Evolutionary conservation across 2,797 vertebrate species (phyloP).

Genomic region (Knipowitschia caucasica): DNA sequence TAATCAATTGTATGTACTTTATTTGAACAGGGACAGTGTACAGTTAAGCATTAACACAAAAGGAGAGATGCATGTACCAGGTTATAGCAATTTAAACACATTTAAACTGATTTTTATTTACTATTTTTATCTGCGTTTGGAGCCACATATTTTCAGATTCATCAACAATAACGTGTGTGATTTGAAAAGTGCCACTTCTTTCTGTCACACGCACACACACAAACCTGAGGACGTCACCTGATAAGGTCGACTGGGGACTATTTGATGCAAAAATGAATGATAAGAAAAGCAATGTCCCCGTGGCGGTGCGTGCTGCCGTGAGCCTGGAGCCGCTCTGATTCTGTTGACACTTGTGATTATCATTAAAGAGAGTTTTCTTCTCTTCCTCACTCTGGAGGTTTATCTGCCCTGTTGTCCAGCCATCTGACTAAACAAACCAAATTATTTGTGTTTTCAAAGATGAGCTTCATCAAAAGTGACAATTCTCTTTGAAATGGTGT

Average conservation of each 20-base stretch:
- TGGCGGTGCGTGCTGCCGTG: neutral
- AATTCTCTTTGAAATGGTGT: constrained; percentile 7
- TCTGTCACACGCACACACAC: neutral
- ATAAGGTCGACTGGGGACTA: neutral
- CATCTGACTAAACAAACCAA: constrained; percentile 9
- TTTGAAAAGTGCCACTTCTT: neutral
- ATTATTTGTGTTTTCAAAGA: constrained; percentile 2
- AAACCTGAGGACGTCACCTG: too few relatives aligned
- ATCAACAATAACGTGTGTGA: neutral
- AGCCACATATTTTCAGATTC: too few relatives aligned
- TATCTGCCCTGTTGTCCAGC: constrained; percentile 6
- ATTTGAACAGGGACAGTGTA: too few relatives aligned
- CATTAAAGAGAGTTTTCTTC: constrained; percentile 17
- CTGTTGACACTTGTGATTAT: neutral
- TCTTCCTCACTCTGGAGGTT: neutral
- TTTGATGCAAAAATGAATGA: neutral
- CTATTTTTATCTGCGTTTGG: too few relatives aligned
- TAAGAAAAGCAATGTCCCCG: neutral
- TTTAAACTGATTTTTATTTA: too few relatives aligned
- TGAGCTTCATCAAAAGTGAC: neutral
- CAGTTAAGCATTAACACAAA: too few relatives aligned
- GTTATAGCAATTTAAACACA: too few relatives aligned
- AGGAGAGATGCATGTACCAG: too few relatives aligned
- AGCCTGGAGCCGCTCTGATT: neutral
- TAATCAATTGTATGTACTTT: too few relatives aligned